Percentiles rank a stretch among this genome's conserved stretches.
phyloP scores from a whole-genome alignment of 2,113 vertebrate genomes.

The Apaloderma vittatum region DNA sequence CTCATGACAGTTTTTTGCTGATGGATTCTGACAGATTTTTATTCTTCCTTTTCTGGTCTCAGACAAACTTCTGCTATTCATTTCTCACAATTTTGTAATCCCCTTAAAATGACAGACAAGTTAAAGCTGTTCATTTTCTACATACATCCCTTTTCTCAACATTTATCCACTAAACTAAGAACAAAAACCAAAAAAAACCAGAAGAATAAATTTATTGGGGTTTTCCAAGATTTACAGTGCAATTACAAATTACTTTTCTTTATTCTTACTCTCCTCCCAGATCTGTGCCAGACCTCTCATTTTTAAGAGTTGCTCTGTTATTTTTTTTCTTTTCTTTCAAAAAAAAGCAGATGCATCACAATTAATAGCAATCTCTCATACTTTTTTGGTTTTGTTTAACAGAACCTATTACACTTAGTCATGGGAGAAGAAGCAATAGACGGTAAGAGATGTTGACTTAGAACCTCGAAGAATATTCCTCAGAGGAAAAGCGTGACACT shows the following conservation, averaged over 20 bases:
- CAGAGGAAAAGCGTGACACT: not conserved
- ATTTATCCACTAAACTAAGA: not conserved
- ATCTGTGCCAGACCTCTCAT: not conserved
- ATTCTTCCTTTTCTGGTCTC: not conserved
- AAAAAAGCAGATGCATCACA: not conserved
- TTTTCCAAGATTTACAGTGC: not conserved
- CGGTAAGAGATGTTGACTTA: not conserved
- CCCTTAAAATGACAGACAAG: not conserved
- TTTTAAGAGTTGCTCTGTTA: not conserved
- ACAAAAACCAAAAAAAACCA: not conserved
- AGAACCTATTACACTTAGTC: not conserved
- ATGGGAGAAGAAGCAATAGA: not conserved
- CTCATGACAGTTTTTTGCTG: not conserved
- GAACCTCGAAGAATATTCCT: not conserved
- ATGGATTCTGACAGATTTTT: constrained; percentile 15
- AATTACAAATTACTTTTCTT: not conserved
- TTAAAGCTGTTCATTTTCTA: not conserved
- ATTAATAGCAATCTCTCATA: not conserved
- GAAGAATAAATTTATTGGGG: not conserved
- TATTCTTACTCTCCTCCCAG: not conserved
- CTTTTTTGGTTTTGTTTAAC: not conserved
- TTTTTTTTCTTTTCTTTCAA: not conserved
- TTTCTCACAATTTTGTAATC: constrained; percentile 10
- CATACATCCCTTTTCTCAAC: not conserved
- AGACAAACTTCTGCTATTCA: constrained; percentile 8